Conservation (phyloP, 2,797 vertebrate species). For the Epinephelus awoara region DNA sequence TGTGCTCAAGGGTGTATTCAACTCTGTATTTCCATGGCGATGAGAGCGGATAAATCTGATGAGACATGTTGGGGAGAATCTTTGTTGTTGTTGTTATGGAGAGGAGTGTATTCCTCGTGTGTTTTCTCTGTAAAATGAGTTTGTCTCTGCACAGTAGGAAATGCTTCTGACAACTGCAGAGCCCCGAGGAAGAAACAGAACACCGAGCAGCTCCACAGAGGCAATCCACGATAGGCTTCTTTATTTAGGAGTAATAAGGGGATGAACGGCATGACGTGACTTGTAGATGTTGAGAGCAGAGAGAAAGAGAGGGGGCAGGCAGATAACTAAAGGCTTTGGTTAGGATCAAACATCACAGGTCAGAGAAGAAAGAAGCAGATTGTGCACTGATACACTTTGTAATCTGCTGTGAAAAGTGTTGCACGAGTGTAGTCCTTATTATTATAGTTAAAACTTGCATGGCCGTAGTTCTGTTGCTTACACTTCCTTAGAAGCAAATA, state of each 20-base stretch:
- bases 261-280: slow-evolving; percentile 73
- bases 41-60: slow-evolving; percentile 48
- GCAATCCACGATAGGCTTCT: slow-evolving; percentile 53
- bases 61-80: slow-evolving; percentile 50
- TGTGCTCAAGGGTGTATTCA: slow-evolving; percentile 31
- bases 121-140: slow-evolving; percentile 42
- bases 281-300: slow-evolving; percentile 67
- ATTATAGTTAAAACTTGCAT: slow-evolving; percentile 6
- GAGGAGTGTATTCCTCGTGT: slow-evolving; percentile 25
- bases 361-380: slow-evolving; percentile 49
- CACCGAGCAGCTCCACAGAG: slow-evolving; percentile 46
- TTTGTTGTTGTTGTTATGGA: slow-evolving; percentile 57
- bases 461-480: background rate
- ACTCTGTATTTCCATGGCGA: slow-evolving; percentile 36
- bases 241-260: slow-evolving; percentile 76
- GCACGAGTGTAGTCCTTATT: background rate
- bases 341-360: slow-evolving; percentile 69
- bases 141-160: slow-evolving; percentile 68
- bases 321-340: slow-evolving; percentile 72
- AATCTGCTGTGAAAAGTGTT: slow-evolving; percentile 47
- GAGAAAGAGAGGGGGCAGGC: slow-evolving; percentile 49
- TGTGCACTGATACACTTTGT: slow-evolving; percentile 52
- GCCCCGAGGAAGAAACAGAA: slow-evolving; percentile 67
- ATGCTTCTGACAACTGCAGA: slow-evolving; percentile 64
- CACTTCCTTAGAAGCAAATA: background rate